phyloP scores from a whole-genome alignment of 1,140 invertebrate species.

The Calycopis cecrops region DNA sequence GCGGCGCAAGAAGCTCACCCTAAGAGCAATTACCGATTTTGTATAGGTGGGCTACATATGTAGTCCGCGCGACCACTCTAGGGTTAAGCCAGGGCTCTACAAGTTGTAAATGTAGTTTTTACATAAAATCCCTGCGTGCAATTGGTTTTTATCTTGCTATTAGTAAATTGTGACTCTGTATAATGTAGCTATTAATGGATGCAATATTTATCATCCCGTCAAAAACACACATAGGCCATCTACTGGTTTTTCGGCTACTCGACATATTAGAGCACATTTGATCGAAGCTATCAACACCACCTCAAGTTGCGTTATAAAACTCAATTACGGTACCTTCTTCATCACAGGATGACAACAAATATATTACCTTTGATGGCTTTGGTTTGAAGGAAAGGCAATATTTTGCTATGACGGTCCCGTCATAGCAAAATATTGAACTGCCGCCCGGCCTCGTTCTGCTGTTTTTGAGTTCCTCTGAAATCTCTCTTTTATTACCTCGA shows the following conservation, averaged over 20 bases:
- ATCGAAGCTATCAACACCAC: slow-evolving; percentile 17
- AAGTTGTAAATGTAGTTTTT: slow-evolving; percentile 16
- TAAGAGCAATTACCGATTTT: too few species aligned
- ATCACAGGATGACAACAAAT: slow-evolving; percentile 22
- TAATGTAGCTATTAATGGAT: slow-evolving; percentile 40
- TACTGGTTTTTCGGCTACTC: slow-evolving; percentile 33
- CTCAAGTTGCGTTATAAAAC: slow-evolving; percentile 26
- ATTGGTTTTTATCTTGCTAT: slow-evolving; percentile 17
- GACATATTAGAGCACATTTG: slow-evolving; percentile 23
- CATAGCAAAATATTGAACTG: slow-evolving; percentile 42
- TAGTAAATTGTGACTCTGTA: slow-evolving; percentile 22
- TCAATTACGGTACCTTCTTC: slow-evolving; percentile 23
- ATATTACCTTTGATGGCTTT: slow-evolving; percentile 45
- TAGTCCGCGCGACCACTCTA: too few species aligned
- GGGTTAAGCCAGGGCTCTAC: slow-evolving; percentile 23
- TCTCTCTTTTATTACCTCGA: slow-evolving; percentile 42
- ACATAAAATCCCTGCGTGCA: slow-evolving; percentile 19
- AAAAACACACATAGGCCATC: slow-evolving; percentile 39
- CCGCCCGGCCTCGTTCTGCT: slow-evolving; percentile 18
- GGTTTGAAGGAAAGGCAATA: slow-evolving; percentile 54
- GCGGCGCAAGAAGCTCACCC: too few species aligned
- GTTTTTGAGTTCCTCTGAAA: slow-evolving; percentile 35
- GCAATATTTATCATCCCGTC: slow-evolving; percentile 38
- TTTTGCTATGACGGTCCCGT: slow-evolving; percentile 33
- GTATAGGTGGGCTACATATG: too few species aligned